Evolutionary conservation across 2,888 invertebrate species (phyloP), one percentile per base, ranked within the genome.

Genomic region (Drosophila merina): DNA sequence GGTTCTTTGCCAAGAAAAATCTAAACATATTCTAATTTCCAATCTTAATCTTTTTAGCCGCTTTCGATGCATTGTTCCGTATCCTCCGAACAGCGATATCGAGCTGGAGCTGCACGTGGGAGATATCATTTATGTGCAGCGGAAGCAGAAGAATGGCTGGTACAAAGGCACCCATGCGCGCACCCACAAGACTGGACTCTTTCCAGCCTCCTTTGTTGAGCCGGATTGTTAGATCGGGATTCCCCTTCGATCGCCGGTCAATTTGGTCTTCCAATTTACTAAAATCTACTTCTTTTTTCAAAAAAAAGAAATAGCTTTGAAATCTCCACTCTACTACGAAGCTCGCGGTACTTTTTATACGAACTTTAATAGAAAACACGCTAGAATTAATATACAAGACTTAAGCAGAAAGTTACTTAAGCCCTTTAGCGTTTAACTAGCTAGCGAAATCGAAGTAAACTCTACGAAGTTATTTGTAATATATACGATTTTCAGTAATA

Each of bases 111-210:
- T 98, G 48, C 96, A 96, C 78, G 95, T 97, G 42, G 97, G 97
- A 70, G 98, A 98, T 89, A 95, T 98, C 59, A 97, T 98, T 76
- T 95, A 96, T 81, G 98, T 98, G 20, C 96, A 97, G 87, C 96
- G 96, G 88, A 98, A 98, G 89, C 94, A 97, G 56, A 97, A 97
- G 55, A 98, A 98, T 89, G 98, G 98, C 50, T 98, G 98, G 98
- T 98, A 96, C 92, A 97, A 97, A 90, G 98, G 98, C 20, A 97
- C 97, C 0, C 94, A 97, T 78, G 96, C 97, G 79, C 94, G 97
- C 59, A 97, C 97, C 1, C 97, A 98, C 38, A 95, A 97, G 82
- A 97, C 97, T 4, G 98, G 98, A n/a, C 93, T 98, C 45, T 98
- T 98, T 92, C 98, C 98, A 1, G 97, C 97, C 52, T 98, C 97